Conservation (phyloP, 2,797 vertebrate species). For the Muscicapa striata region DNA sequence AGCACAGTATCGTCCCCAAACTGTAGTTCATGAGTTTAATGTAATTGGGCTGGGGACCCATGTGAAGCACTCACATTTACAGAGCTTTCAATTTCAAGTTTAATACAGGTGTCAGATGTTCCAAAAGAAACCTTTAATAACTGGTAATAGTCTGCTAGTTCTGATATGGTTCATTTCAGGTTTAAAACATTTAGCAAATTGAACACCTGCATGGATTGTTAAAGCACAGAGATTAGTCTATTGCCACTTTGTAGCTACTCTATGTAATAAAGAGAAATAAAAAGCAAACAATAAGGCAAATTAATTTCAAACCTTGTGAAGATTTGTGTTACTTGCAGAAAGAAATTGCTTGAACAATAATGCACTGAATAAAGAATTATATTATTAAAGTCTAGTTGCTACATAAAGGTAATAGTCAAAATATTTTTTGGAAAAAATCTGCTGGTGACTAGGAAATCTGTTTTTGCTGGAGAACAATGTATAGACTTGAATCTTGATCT, state of each 20-base stretch:
- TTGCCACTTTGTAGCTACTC: neutral
- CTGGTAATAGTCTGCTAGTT: neutral
- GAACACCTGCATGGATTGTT: neutral
- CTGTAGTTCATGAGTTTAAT: neutral
- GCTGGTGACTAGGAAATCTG: neutral
- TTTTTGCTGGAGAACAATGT: neutral
- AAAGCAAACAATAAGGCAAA: slow-evolving; percentile 29
- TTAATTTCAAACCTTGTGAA: neutral
- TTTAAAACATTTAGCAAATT: neutral
- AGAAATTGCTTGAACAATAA: neutral
- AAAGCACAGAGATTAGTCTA: neutral
- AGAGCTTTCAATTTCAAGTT: slow-evolving; percentile 37
- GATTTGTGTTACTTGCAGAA: neutral
- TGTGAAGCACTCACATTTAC: neutral
- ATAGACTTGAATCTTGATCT: slow-evolving; percentile 10
- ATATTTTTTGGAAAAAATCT: neutral
- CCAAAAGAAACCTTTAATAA: slow-evolving; percentile 31
- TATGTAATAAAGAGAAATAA: neutral
- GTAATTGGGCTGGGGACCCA: slow-evolving; percentile 2
- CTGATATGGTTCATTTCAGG: neutral
- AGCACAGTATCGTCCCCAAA: neutral
- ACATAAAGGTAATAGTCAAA: neutral
- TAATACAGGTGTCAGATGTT: slow-evolving; percentile 1
- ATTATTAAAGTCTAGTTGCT: neutral
- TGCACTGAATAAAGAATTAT: neutral